Evolutionary conservation across 2,113 vertebrate genomes (phyloP), one percentile per base, ranked within the genome.

Genomic region (Cyphomyrus discorhynchus): DNA sequence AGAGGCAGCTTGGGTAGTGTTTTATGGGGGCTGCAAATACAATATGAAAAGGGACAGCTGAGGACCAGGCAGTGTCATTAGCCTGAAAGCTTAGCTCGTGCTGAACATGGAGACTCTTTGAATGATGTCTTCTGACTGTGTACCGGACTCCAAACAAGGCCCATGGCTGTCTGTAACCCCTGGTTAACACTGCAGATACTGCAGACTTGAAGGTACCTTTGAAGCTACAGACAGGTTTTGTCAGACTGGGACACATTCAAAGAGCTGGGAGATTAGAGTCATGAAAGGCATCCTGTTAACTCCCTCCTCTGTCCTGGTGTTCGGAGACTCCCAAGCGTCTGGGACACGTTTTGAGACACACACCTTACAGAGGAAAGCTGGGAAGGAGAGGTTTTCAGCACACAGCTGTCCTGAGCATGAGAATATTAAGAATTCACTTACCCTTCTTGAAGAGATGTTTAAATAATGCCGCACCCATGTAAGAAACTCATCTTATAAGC

Each of bases 121-220:
- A 42, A 24, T 80, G 50, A 80, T 19, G 42, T 77, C 50, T 17
- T 19, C 56, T 17, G 84, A 39, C 84, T 87, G 89, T 62, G 46
- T 66, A 35, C 10, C 58, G 66, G 89, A 77, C 87, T 21, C 82
- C 45, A 46, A 46, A 90, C 17, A 83, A 89, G 45, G 50, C 56
- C 47, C 46, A 86, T 87, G 80, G 49, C 88, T 90, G 27, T 88
- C 87, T 88, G 70, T 86, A 70, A 86, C 80, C 83, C 83, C 66
- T 47, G 17, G 88, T 90, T 89, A 91, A 92, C 86, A 91, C 66
- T 45, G 80, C 80, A 74, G 82, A 86, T 86, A 82, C 91, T 47
- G 56, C 84, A 70, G 86, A 77, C 89, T 77, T 66, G 83, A 56
- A 56, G 3, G n/a, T 27, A 74, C 42, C 77, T 91, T 91, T 90